These are phyloP conservation scores for Capra hircus DNA, from an alignment of 2,113 vertebrate genomes.

Conservation along the genomic window DNA sequence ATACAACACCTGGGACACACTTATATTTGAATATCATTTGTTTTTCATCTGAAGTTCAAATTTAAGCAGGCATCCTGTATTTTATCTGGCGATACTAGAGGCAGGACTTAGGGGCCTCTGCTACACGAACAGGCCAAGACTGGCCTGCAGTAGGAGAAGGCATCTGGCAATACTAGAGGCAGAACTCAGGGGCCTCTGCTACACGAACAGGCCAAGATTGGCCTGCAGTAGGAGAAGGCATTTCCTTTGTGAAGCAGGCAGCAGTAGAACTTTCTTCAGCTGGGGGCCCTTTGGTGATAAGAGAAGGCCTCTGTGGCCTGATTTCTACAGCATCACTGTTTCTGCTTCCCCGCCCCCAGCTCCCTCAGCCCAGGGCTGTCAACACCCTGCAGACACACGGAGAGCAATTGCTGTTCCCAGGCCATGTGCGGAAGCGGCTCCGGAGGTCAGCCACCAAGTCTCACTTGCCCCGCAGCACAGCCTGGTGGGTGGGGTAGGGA, in stretches of 20 bases:
- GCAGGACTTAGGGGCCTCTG: neutral
- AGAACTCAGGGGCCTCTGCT: neutral
- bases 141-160: neutral
- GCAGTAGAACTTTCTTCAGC: constrained; percentile 47
- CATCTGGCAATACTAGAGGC: neutral
- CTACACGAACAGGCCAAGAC: neutral
- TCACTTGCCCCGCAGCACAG: neutral
- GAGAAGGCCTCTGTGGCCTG: constrained; percentile 33
- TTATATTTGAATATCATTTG: neutral
- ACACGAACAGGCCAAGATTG: neutral
- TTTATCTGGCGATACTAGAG: neutral
- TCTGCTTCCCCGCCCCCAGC: neutral
- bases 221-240: neutral
- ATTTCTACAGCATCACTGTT: constrained; percentile 22
- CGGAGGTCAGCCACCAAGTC: neutral
- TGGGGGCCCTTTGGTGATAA: constrained; percentile 13
- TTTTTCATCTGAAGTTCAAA: neutral
- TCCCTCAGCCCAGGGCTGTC: constrained; percentile 55
- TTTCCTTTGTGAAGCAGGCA: neutral
- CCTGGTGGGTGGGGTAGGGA: neutral
- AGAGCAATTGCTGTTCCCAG: constrained; percentile 48
- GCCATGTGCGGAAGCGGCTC: neutral
- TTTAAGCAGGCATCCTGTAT: neutral
- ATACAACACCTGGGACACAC: neutral
- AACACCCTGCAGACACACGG: constrained; percentile 41